Conservation (phyloP, 2,888 invertebrate species). For the Mayetiola destructor region DNA sequence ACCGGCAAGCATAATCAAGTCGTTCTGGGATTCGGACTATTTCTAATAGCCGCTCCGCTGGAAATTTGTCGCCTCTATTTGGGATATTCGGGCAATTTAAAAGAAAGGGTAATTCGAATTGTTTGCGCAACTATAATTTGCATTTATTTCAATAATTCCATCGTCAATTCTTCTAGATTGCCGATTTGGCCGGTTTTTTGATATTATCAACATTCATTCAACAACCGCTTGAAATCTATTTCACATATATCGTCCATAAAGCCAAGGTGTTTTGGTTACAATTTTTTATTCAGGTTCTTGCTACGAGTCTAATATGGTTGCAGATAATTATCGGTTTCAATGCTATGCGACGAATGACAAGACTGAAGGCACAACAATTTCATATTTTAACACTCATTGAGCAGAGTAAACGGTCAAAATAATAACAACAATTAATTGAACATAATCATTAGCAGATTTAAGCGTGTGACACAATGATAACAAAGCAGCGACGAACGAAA, state of each 20-base stretch:
- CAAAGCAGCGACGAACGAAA: not conserved
- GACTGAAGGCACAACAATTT: not conserved
- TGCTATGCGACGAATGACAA: conserved; percentile 3
- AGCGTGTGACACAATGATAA: not conserved
- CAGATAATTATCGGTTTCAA: conserved; percentile 14
- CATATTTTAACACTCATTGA: conserved; percentile 5
- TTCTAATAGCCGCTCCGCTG: conserved; percentile 40
- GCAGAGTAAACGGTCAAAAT: no score
- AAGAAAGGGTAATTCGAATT: conserved; percentile 49
- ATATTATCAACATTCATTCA: conserved; percentile 72
- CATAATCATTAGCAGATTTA: no score
- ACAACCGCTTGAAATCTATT: conserved; percentile 64
- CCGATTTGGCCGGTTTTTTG: conserved; percentile 81
- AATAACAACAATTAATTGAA: no score
- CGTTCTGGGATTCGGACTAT: not conserved
- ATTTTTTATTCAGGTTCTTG: not conserved
- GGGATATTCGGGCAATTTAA: conserved; percentile 76
- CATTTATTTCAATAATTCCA: not conserved
- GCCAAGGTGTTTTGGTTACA: conserved; percentile 8
- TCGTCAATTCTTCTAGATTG: conserved; percentile 62
- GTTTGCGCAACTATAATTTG: not conserved
- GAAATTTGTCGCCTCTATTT: conserved; percentile 67
- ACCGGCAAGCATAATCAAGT: not conserved
- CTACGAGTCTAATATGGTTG: conserved; percentile 5
- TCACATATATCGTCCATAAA: conserved; percentile 27